Evolutionary conservation across 2,888 invertebrate species (phyloP).

Genomic region (Tineola bisselliella): DNA sequence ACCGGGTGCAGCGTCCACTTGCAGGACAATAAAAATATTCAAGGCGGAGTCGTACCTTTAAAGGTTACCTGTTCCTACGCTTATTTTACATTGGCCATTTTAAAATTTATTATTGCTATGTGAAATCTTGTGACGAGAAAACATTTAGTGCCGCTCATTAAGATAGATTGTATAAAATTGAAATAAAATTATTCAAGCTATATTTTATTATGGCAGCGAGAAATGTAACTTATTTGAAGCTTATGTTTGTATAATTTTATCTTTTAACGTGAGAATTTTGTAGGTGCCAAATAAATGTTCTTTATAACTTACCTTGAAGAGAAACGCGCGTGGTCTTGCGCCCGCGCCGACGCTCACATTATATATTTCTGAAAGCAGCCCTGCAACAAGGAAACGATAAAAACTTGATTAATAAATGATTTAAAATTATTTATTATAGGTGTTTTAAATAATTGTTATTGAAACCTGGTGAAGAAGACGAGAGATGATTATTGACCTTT

Average conservation of each 20-base stretch:
- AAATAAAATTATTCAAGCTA: background rate
- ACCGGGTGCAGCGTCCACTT: conserved; percentile 22
- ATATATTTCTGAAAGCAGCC: conserved; percentile 46
- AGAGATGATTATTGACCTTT: too few relatives aligned
- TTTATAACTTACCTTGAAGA: conserved; percentile 47
- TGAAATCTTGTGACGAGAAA: background rate
- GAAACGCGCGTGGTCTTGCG: conserved; percentile 51
- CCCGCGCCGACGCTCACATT: conserved; percentile 42
- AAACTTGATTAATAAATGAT: conserved; percentile 1
- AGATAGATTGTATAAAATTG: background rate
- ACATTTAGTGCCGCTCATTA: background rate
- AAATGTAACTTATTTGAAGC: background rate
- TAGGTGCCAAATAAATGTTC: background rate
- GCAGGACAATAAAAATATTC: conserved; percentile 25
- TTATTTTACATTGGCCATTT: background rate
- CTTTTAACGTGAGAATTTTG: background rate
- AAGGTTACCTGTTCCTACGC: conserved; percentile 37
- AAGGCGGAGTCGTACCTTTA: conserved; percentile 28
- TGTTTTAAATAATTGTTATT: too few relatives aligned
- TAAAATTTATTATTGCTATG: background rate
- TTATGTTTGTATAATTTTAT: background rate
- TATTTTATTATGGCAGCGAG: background rate
- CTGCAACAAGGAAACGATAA: conserved; percentile 35
- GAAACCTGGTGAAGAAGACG: too few relatives aligned
- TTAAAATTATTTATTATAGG: background rate